Conservation (phyloP, 37 sponge, comb jelly and placozoan species). For the Theonella swinhoei region DNA sequence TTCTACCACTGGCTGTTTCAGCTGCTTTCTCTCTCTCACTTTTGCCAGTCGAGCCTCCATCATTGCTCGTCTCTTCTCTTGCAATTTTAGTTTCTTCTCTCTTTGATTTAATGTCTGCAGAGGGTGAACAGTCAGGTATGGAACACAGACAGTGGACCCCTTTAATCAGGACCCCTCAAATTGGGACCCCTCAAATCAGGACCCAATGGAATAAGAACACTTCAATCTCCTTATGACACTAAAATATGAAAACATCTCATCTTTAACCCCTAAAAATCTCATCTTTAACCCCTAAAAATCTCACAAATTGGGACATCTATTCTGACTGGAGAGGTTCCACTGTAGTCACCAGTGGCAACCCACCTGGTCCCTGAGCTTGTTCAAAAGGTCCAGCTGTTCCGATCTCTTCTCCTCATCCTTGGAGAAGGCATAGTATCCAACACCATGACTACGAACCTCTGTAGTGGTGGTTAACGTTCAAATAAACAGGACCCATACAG, state of each 20-base stretch:
- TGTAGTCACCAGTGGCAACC: too few relatives aligned
- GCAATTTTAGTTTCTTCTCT: slow-evolving; percentile 56
- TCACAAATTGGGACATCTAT: too few relatives aligned
- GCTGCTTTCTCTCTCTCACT: slow-evolving; percentile 57
- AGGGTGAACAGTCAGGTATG: too few relatives aligned
- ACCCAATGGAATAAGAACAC: background rate
- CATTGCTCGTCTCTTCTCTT: slow-evolving; percentile 58
- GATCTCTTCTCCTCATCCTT: slow-evolving; percentile 72
- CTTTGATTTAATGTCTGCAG: slow-evolving; percentile 78
- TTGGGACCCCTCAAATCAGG: too few relatives aligned
- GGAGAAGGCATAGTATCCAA: slow-evolving; percentile 89
- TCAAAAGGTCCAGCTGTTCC: slow-evolving; percentile 77
- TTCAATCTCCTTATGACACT: too few relatives aligned
- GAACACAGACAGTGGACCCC: background rate
- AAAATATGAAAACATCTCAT: too few relatives aligned
- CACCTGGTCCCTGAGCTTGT: slow-evolving; percentile 81
- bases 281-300: too few relatives aligned
- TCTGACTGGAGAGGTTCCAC: too few relatives aligned
- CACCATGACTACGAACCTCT: slow-evolving; percentile 88
- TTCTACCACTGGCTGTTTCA: slow-evolving; percentile 1
- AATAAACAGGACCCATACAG: background rate
- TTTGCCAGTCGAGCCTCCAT: slow-evolving; percentile 78
- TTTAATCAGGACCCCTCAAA: too few relatives aligned
- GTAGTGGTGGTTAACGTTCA: background rate
- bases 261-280: too few relatives aligned